phyloP scores from a whole-genome alignment of 1,140 invertebrate genomes.

The Drosophila arizonae region DNA sequence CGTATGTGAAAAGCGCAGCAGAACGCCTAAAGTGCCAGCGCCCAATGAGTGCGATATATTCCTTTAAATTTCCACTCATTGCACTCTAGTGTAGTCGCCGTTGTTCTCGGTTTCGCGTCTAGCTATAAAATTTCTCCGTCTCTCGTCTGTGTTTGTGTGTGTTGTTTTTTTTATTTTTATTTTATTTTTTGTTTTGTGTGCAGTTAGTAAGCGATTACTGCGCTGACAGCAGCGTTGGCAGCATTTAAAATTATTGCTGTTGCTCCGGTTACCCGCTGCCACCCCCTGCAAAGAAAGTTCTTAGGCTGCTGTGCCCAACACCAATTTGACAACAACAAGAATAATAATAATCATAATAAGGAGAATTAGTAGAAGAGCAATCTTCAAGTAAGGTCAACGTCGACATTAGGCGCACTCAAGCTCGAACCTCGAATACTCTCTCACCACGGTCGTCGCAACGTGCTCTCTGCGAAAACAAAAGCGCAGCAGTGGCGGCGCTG shows the following conservation, averaged over 20 bases:
- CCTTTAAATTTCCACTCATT: neutral
- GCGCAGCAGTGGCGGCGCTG: constrained; percentile 54
- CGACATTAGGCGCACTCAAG: constrained; percentile 5
- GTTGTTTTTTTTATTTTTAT: neutral
- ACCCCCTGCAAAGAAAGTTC: constrained; percentile 39
- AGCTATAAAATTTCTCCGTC: constrained; percentile 15
- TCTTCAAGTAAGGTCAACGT: constrained; percentile 56
- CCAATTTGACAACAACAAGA: constrained; percentile 11
- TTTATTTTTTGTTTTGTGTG: constrained; percentile 8
- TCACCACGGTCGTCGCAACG: constrained; percentile 6
- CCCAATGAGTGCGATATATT: constrained; percentile 11
- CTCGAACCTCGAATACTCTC: neutral
- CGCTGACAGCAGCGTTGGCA: constrained; percentile 10
- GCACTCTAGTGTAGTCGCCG: constrained; percentile 25
- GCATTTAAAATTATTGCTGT: constrained; percentile 19
- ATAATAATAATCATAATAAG: neutral
- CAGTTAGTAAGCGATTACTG: constrained; percentile 8
- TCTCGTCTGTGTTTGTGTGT: neutral
- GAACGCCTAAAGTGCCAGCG: constrained; percentile 25
- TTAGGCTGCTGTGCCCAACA: constrained; percentile 23
- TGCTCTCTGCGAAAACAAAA: constrained; percentile 12
- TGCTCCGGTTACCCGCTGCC: neutral
- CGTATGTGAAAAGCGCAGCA: constrained; percentile 6
- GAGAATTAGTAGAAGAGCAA: constrained; percentile 6
- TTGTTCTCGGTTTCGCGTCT: constrained; percentile 11